phyloP scores from a whole-genome alignment of 2,113 vertebrate species.

The Hiodon alosoides region DNA sequence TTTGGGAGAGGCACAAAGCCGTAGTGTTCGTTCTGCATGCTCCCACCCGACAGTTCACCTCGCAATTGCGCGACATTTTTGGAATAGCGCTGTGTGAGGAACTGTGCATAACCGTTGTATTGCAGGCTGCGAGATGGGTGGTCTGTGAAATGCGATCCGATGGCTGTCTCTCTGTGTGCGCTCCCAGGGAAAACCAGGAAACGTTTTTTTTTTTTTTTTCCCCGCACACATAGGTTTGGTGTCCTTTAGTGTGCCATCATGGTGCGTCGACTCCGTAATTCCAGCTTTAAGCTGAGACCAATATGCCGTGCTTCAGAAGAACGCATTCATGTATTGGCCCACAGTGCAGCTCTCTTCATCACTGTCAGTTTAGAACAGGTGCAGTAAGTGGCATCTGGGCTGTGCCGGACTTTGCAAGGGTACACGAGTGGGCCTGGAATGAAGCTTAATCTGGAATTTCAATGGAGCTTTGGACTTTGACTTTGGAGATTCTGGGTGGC shows the following conservation, averaged over 20 bases:
- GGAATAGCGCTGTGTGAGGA: background rate
- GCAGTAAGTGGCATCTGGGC: background rate
- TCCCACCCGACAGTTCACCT: background rate
- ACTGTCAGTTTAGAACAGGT: conserved; percentile 3
- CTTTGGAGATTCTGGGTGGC: background rate
- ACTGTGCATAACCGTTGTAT: conserved; percentile 6
- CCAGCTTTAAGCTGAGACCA: too few relatives aligned
- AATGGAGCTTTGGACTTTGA: conserved; percentile 5
- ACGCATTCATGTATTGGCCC: background rate
- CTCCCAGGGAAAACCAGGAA: background rate
- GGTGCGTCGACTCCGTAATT: too few relatives aligned
- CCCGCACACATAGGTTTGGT: background rate
- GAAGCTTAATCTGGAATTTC: background rate
- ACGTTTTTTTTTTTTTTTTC: background rate
- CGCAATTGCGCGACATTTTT: background rate
- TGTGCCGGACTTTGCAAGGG: background rate
- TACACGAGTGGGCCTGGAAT: background rate
- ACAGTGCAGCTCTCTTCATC: background rate
- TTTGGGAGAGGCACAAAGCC: too few relatives aligned
- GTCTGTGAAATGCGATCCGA: background rate
- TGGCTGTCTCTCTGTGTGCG: background rate
- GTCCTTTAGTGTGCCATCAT: too few relatives aligned
- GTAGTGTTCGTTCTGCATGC: background rate
- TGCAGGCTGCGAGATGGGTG: background rate
- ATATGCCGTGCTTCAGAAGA: background rate